These are phyloP conservation scores for Boloria euphrosyne DNA, from an alignment of 2,888 invertebrate genomes.

Conservation along the genomic window DNA sequence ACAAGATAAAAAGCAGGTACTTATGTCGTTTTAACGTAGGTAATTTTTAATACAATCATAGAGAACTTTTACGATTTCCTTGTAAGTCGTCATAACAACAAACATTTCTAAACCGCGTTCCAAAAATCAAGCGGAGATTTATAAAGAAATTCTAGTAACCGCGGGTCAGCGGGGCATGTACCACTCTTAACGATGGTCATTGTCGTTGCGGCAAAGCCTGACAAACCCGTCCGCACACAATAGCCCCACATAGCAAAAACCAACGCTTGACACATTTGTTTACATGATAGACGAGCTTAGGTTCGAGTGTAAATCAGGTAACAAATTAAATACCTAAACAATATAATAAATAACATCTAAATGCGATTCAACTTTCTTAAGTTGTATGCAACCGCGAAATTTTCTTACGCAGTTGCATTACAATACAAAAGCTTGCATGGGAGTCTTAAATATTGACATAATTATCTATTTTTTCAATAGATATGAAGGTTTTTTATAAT, in stretches of 20 bases:
- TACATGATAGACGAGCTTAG: slow-evolving; percentile 1
- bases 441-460: too few relatives aligned
- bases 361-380: too few relatives aligned
- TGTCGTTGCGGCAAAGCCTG: slow-evolving; percentile 49
- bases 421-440: too few relatives aligned
- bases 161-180: slow-evolving; percentile 54
- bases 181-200: slow-evolving; percentile 61
- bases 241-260: slow-evolving; percentile 24
- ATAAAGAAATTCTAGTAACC: slow-evolving; percentile 49
- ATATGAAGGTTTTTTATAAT: too few relatives aligned
- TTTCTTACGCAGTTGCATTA: too few relatives aligned
- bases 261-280: slow-evolving; percentile 21
- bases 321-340: too few relatives aligned
- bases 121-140: slow-evolving; percentile 36
- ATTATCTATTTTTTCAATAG: too few relatives aligned
- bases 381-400: too few relatives aligned
- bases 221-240: slow-evolving; percentile 25
- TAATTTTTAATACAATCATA: slow-evolving; percentile 7
- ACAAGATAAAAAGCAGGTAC: neutral
- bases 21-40: slow-evolving; percentile 8
- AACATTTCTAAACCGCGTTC: slow-evolving; percentile 24
- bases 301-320: too few relatives aligned
- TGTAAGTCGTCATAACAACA: slow-evolving; percentile 34
- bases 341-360: too few relatives aligned
- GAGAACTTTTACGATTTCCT: slow-evolving; percentile 20